A percentile compares a stretch with the other conserved stretches of the same genome.
phyloP scores from a whole-genome alignment of 2,888 invertebrate genomes.

The Mallateleia sp. region DNA sequence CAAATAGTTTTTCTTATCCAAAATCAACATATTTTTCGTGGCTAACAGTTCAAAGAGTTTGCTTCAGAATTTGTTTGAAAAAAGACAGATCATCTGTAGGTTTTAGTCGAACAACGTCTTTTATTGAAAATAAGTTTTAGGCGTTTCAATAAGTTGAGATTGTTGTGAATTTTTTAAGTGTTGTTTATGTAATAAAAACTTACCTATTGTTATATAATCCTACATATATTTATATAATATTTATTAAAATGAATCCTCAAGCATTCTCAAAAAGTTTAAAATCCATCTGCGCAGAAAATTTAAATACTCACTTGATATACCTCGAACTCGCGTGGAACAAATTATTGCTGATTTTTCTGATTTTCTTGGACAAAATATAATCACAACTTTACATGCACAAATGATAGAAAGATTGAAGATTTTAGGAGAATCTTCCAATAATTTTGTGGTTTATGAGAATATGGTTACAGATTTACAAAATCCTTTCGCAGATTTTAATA shows the following conservation, averaged over 20 bases:
- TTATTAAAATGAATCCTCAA: slow-evolving; percentile 23
- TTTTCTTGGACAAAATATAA: slow-evolving; percentile 35
- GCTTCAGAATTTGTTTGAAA: background rate
- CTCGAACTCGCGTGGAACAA: slow-evolving; percentile 25
- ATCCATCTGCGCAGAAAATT: slow-evolving; percentile 26
- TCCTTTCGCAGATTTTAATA: slow-evolving; percentile 28
- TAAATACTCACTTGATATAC: slow-evolving; percentile 24
- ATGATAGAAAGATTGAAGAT: slow-evolving; percentile 20
- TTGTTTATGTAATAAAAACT: background rate
- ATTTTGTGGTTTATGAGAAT: slow-evolving; percentile 14
- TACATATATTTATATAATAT: background rate
- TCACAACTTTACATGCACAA: slow-evolving; percentile 4
- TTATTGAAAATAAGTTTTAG: slow-evolving; percentile 9
- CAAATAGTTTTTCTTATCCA: too few relatives aligned
- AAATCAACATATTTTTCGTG: slow-evolving; percentile 25
- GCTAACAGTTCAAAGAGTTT: slow-evolving; percentile 27
- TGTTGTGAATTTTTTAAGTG: background rate
- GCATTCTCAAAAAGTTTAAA: slow-evolving; percentile 11
- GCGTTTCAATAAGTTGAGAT: background rate
- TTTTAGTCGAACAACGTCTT: slow-evolving; percentile 4
- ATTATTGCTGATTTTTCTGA: slow-evolving; percentile 13
- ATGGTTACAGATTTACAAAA: slow-evolving; percentile 29
- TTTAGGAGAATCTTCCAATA: slow-evolving; percentile 35
- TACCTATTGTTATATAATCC: background rate
- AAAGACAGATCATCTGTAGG: slow-evolving; percentile 21